phyloP scores from a whole-genome alignment of 2,888 invertebrate genomes.

The Apamea anceps region DNA sequence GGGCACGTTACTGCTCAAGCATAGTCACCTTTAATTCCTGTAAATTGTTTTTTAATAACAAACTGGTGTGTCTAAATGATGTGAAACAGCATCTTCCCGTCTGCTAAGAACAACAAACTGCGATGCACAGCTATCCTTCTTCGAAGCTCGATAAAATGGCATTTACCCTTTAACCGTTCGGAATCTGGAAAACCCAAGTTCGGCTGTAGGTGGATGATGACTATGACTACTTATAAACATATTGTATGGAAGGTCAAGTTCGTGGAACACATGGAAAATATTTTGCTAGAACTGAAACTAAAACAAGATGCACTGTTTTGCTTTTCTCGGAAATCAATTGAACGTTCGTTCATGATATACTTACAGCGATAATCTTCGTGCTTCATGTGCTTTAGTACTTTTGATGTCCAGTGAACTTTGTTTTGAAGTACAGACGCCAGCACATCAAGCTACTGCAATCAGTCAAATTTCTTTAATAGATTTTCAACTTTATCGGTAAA shows the following conservation, averaged over 20 bases:
- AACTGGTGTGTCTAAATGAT: slow-evolving; percentile 30
- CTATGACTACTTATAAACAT: slow-evolving; percentile 7
- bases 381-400: slow-evolving; percentile 54
- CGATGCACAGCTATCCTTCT: background rate
- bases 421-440: background rate
- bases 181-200: slow-evolving; percentile 5
- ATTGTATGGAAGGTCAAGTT: slow-evolving; percentile 73
- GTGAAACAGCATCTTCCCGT: slow-evolving; percentile 11
- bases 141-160: background rate
- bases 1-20: background rate
- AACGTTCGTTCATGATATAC: slow-evolving; percentile 56
- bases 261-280: slow-evolving; percentile 73
- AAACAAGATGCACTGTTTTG: slow-evolving; percentile 77
- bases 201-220: background rate
- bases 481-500: too few relatives aligned
- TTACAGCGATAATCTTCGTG: slow-evolving; percentile 49
- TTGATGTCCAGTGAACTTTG: slow-evolving; percentile 33
- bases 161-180: background rate
- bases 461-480: too few relatives aligned
- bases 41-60: slow-evolving; percentile 20
- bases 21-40: slow-evolving; percentile 26
- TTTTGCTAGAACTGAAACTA: slow-evolving; percentile 69
- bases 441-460: too few relatives aligned
- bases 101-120: background rate
- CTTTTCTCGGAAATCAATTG: slow-evolving; percentile 73